Evolutionary conservation across 2,797 vertebrate genomes (phyloP), one percentile per base, ranked within the genome.

Genomic region (Smutsia gigantea): DNA sequence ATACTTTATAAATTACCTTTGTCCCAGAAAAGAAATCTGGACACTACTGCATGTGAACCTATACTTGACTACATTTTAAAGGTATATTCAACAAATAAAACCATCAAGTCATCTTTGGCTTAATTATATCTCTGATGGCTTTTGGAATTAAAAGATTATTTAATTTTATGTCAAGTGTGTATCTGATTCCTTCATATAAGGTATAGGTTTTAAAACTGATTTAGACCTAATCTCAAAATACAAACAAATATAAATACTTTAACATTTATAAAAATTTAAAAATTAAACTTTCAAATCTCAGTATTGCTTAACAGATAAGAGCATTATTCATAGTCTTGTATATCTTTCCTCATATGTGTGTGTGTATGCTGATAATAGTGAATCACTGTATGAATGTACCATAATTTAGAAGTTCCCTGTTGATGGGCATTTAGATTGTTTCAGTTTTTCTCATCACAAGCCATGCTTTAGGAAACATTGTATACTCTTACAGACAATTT

Each of bases 191-290:
- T 93, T 69, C 64, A 90, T 53, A 66, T 88, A 79, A 66, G 66
- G 12, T 61, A 9, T 64, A 86, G 7, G 6, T 92, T 86, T 93
- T 75, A 74, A 92, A 87, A 88, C 29, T 74, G 23, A 88, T 42
- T 92, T 74, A 83, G 29, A 83, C 17, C 72, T 79, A 42, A 57
- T 84, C 31, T 90, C 27, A 61, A 77, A 94, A 53, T 83, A 49
- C 31, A 57, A 29, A 55, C 9, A 75, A 27, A 42, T 83, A 46
- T 46, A 46, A 46, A 46, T 34, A 61, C 42, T 61, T n/a, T 31
- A 74, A 39, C 51, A n/a, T 72, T 95, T 83, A 57, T 64, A 78
- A 93, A 78, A 63, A 64, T 64, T 64, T 89, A 88, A 29, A 69
- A 55, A 2, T 79, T 82, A 83, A 63, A 29, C 23, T 51, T 88